Evolutionary conservation across 92 coral and sea anemone genomes (phyloP), one percentile per base, ranked within the genome.

Genomic region (Palythoa grandiflora): DNA sequence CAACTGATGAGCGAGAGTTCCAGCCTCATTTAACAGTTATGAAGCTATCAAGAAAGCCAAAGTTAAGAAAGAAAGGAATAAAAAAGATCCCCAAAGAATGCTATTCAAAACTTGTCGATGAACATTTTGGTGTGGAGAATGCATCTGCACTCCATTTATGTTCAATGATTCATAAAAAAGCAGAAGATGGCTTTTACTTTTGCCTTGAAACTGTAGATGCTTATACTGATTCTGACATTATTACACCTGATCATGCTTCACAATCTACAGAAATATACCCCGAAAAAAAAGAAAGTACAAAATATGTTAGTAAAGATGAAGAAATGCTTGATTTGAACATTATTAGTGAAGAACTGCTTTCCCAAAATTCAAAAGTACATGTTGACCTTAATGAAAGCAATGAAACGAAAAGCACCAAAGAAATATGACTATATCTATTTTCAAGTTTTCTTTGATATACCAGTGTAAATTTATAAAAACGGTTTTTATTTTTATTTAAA

Each of bases 1-100:
- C 92, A 9, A 91, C 93, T 9, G 96, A 95, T 81, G 90, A 92
- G 59, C 88, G 91, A 2, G 96, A 93, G 19, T 93, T 93, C 37
- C 88, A 83, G 38, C 98, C 99, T 61, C 99, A 97, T 73, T 87
- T 97, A 68, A 97, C 99, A n/a, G 79, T 97, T 38, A 80, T 95
- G 92, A 97, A 97, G 72, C 78, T 97, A 78, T 92, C 97, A 71
- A 87, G 97, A 71, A 95, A 91, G 51, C 92, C 92, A 63, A 68
- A 78, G 38, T 71, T 91, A 77, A 91, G 92, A 71, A 95, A 83
- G 89, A 89, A 75, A 77, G 98, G 93, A 38, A 52, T 97, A 1
- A 95, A 74, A 86, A 97, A 94, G 77, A 91, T 97, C 19, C 96
- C 94, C 50, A 83, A 78, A 15, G 97, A 95, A 68, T 59, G 83